Percentiles rank a stretch among this genome's conserved stretches.
Evolutionary conservation across 2,888 invertebrate species (phyloP).

Genomic region (Platycheirus albimanus): DNA sequence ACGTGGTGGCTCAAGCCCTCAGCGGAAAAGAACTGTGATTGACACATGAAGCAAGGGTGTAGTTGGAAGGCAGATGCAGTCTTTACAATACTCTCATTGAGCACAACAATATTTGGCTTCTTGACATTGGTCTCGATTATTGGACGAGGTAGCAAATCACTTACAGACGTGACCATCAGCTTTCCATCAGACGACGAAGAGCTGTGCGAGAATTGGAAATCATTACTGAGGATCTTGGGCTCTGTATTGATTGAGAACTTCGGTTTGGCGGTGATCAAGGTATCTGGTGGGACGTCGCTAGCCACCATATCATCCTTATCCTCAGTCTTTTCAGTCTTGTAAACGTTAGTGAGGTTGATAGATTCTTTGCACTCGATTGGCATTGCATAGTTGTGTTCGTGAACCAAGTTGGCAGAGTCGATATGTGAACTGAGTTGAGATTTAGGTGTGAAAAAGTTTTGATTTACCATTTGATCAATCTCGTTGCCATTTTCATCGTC

Average conservation of each 20-base stretch:
- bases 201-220: constrained; percentile 22
- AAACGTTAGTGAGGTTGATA: constrained; percentile 77
- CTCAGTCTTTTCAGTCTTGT: constrained; percentile 80
- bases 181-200: constrained; percentile 72
- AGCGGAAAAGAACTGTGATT: constrained; percentile 79
- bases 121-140: constrained; percentile 33
- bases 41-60: constrained; percentile 79
- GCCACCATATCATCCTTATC: constrained; percentile 70
- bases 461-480: constrained; percentile 43
- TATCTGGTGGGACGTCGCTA: constrained; percentile 35
- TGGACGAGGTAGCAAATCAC: constrained; percentile 59
- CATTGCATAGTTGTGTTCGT: constrained; percentile 81
- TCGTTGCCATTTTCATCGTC: constrained; percentile 78
- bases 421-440: constrained; percentile 1
- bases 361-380: constrained; percentile 79
- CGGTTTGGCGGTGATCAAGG: constrained; percentile 55
- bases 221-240: constrained; percentile 35
- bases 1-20: constrained; percentile 79
- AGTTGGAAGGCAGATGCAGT: constrained; percentile 79
- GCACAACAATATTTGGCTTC: constrained; percentile 81
- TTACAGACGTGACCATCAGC: constrained; percentile 70
- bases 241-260: constrained; percentile 31
- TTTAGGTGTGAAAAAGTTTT: constrained; percentile 24
- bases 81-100: constrained; percentile 81
- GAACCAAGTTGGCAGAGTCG: constrained; percentile 74